phyloP scores from a whole-genome alignment of 2,113 vertebrate species.

The Passer montanus region DNA sequence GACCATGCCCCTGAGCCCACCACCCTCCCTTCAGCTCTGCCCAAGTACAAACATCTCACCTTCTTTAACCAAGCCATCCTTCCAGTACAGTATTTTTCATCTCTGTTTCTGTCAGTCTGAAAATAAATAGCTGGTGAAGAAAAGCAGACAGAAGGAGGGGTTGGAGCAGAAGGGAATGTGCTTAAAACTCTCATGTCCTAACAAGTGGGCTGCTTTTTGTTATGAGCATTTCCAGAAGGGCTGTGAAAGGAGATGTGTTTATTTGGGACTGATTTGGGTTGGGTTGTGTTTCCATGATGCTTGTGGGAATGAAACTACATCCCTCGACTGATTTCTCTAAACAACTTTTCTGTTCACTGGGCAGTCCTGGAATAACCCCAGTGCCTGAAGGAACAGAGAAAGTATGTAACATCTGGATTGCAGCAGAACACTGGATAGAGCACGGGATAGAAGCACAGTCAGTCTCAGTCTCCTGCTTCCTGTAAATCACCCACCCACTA shows the following conservation, averaged over 20 bases:
- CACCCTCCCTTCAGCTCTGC: background rate
- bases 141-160: background rate
- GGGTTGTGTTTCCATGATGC: conserved; percentile 1
- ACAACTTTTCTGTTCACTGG: background rate
- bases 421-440: background rate
- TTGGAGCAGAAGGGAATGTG: background rate
- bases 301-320: background rate
- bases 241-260: background rate
- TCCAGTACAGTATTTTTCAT: background rate
- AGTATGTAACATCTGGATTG: background rate
- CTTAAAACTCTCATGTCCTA: background rate
- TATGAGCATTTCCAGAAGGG: background rate
- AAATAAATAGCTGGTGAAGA: conserved; percentile 3
- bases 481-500: background rate
- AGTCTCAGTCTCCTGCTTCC: background rate
- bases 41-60: background rate
- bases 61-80: background rate
- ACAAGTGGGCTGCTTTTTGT: background rate
- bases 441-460: background rate
- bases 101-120: background rate
- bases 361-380: background rate
- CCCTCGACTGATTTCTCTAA: background rate
- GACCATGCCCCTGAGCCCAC: background rate
- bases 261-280: background rate
- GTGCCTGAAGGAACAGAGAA: background rate